Conservation (phyloP, 2,113 vertebrate genomes). For the Hippocampus comes region DNA sequence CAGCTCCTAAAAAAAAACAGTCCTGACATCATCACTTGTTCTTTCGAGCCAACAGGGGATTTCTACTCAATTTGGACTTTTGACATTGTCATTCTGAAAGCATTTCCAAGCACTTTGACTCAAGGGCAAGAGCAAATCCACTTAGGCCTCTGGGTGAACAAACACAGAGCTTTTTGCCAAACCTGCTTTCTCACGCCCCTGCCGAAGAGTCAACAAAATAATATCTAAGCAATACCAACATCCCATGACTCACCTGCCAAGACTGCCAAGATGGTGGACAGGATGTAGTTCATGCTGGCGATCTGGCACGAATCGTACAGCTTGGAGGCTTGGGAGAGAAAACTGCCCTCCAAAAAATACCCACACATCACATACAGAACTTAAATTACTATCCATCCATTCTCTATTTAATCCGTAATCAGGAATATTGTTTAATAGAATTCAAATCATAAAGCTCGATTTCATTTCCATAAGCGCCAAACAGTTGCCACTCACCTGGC, state of each 20-base stretch:
- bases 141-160: background rate
- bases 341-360: constrained; percentile 65
- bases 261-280: constrained; percentile 82
- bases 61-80: background rate
- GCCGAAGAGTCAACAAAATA: background rate
- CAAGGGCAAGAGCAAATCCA: background rate
- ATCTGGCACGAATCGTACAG: constrained; percentile 87
- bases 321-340: constrained; percentile 85
- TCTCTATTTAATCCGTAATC: too few species aligned
- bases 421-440: too few species aligned
- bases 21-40: background rate
- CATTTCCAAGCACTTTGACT: background rate
- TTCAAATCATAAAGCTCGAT: background rate
- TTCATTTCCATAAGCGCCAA: background rate
- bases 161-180: background rate
- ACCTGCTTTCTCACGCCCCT: background rate
- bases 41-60: background rate
- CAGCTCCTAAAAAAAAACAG: constrained; percentile 73
- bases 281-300: constrained; percentile 85
- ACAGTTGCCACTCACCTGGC: constrained; percentile 76
- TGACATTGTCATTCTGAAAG: background rate
- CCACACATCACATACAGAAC: background rate
- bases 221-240: background rate
- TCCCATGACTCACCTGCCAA: constrained; percentile 79
- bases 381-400: too few species aligned